Base-by-base conservation (phyloP, 1,140 invertebrate species). In the Scaptomyza montana region DNA sequence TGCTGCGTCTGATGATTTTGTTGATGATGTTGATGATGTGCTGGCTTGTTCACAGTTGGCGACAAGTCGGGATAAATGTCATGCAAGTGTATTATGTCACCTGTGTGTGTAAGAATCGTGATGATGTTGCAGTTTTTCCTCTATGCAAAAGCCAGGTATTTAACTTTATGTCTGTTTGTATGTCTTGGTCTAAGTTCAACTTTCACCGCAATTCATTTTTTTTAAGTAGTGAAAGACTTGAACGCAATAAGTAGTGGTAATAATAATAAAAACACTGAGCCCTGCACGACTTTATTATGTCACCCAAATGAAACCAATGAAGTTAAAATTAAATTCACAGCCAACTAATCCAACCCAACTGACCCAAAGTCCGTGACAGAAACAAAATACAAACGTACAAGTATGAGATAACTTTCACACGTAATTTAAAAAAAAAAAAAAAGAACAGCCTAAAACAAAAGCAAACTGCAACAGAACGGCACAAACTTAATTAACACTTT, bases 71-170 rank as follows among this genome's bases (percentile, higher is more conserved):
- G 91, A 64, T 92, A 92, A 55, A 92, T 92, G 74, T 92, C 91
- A 68, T 91, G 89, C 75, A 92, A 89, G 77, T 92, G 91, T 81
- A 92, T 92, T 80, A 92, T 91, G 76, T 92, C 91, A 86, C 91
- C 91, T 92, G 89, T 89, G 50, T 61, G 78, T 81, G 65, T 74
- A 63, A 87, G 72, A 87, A 87, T 78, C 10, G 67, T 65, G 55
- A 72, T 75, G 66, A 70, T 67, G 56, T 72, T 63, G 67, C 66
- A 71, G 53, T 86, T 69, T 36, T 73, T 72, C 49, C 59, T 72
- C 56, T 60, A 59, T 71, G 28, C 28, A 64, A 49, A 59, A 30
- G 10, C 12, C 21, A 45, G 53, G 25, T 33, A 5, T 19, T 25
- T 43, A 41, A 65, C 41, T 55, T 36, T 53, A 25, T 3, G 21